A percentile compares a stretch with the other conserved stretches of the same genome.
Evolutionary conservation across 2,113 vertebrate species (phyloP).

Genomic region (Coturnix japonica): DNA sequence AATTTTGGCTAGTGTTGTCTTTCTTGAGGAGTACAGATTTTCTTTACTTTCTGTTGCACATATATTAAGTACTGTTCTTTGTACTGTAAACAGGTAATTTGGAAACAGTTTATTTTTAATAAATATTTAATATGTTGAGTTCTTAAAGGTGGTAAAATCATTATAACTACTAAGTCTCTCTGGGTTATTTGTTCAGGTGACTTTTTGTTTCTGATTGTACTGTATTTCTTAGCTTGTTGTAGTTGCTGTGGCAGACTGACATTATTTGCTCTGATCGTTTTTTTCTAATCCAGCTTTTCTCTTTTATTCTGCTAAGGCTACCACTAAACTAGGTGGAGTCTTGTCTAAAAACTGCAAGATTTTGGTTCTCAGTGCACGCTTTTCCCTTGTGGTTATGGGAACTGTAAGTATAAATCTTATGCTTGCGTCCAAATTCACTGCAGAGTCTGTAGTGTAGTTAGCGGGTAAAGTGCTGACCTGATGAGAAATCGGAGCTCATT

Average conservation of each 20-base stretch:
- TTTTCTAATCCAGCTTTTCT: constrained; percentile 2
- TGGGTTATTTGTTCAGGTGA: constrained; percentile 72
- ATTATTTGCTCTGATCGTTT: constrained; percentile 53
- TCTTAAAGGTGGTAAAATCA: constrained; percentile 75
- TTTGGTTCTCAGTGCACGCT: constrained; percentile 42
- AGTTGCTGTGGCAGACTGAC: constrained; percentile 27
- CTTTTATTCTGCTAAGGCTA: not conserved
- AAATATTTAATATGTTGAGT: constrained; percentile 79
- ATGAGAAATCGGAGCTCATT: constrained; percentile 40
- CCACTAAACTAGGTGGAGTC: not conserved
- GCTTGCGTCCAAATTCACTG: constrained; percentile 42
- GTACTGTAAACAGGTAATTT: constrained; percentile 81
- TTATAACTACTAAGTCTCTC: constrained; percentile 68
- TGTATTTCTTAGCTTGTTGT: constrained; percentile 33
- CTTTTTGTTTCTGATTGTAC: constrained; percentile 53
- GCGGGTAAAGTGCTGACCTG: constrained; percentile 28
- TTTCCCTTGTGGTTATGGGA: constrained; percentile 56
- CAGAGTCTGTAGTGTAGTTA: constrained; percentile 35
- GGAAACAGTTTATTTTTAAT: constrained; percentile 85
- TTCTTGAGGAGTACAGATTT: constrained; percentile 16
- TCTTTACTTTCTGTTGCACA: constrained; percentile 70
- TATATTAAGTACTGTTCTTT: constrained; percentile 70
- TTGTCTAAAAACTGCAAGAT: constrained; percentile 25
- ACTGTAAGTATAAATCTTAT: constrained; percentile 28
- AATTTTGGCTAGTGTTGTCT: constrained; percentile 37